Conservation (phyloP, 2,888 invertebrate genomes). For the Atherix ibis region DNA sequence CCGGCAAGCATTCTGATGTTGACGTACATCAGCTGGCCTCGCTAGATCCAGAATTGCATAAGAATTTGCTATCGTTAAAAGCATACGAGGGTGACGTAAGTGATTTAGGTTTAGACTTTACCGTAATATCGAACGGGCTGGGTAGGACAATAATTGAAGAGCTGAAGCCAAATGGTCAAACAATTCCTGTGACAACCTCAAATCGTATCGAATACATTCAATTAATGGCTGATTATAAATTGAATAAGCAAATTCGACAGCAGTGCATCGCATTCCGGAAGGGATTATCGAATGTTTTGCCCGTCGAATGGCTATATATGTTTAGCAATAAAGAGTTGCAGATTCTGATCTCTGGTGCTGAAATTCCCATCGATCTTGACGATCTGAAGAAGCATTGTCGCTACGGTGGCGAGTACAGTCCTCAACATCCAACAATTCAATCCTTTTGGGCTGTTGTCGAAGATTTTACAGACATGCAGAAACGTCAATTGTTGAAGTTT, state of each 20-base stretch:
- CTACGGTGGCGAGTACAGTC: conserved; percentile 74
- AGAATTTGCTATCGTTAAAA: conserved; percentile 75
- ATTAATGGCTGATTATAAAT: conserved; percentile 86
- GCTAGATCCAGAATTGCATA: conserved; percentile 72
- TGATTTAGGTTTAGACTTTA: conserved; percentile 84
- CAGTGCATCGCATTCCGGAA: conserved; percentile 80
- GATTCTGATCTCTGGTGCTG: conserved; percentile 90
- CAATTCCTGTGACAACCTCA: conserved; percentile 76
- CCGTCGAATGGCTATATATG: conserved; percentile 84
- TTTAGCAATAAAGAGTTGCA: conserved; percentile 90
- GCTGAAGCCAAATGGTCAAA: conserved; percentile 75
- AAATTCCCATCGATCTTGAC: conserved; percentile 80
- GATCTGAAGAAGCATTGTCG: conserved; percentile 78
- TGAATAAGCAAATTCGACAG: conserved; percentile 75
- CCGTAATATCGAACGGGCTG: conserved; percentile 74
- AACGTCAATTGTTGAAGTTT: conserved; percentile 82
- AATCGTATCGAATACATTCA: conserved; percentile 96
- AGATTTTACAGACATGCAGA: conserved; percentile 67
- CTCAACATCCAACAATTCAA: conserved; percentile 68
- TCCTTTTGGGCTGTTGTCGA: conserved; percentile 83
- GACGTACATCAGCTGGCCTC: conserved; percentile 89
- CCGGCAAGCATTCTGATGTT: conserved; percentile 54
- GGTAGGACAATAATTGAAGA: conserved; percentile 83
- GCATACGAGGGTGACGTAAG: conserved; percentile 73
- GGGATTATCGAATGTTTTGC: conserved; percentile 81